These are phyloP conservation scores for Pyralis farinalis DNA, from an alignment of 2,888 invertebrate species.

Conservation along the genomic window DNA sequence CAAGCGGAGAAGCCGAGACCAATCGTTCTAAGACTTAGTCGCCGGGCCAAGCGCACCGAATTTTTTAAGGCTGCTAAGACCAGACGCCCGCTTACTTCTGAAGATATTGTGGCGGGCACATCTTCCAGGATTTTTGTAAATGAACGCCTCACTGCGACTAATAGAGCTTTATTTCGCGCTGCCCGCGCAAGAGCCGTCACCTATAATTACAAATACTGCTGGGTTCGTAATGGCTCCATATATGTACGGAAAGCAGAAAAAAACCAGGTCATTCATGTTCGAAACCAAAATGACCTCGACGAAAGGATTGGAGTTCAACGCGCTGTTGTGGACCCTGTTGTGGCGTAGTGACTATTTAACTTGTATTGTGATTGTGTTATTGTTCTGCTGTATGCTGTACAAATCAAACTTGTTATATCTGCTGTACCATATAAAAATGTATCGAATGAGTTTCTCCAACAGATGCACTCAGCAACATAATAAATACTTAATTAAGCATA, in stretches of 20 bases:
- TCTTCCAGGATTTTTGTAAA: background rate
- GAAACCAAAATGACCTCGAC: background rate
- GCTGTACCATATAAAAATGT: too few species aligned
- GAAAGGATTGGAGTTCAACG: background rate
- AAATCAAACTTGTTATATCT: too few species aligned
- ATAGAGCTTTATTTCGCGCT: background rate
- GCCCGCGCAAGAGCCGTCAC: background rate
- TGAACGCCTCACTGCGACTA: background rate
- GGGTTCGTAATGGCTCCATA: background rate
- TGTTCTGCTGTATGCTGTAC: too few species aligned
- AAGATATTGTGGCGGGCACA: background rate
- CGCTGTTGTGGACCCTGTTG: background rate
- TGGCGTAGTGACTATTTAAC: background rate
- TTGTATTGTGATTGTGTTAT: too few species aligned
- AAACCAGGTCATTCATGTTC: background rate
- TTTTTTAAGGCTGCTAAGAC: background rate
- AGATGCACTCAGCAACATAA: too few species aligned
- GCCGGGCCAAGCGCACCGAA: background rate
- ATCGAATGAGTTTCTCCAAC: too few species aligned
- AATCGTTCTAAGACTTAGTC: background rate
- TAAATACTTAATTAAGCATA: too few species aligned
- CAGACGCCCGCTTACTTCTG: background rate
- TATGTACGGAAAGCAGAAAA: background rate
- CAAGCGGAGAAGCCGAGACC: background rate
- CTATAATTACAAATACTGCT: background rate